A percentile compares a stretch with the other conserved stretches of the same genome.
phyloP scores from a whole-genome alignment of 2,797 vertebrate genomes.

The Podarcis lilfordi region DNA sequence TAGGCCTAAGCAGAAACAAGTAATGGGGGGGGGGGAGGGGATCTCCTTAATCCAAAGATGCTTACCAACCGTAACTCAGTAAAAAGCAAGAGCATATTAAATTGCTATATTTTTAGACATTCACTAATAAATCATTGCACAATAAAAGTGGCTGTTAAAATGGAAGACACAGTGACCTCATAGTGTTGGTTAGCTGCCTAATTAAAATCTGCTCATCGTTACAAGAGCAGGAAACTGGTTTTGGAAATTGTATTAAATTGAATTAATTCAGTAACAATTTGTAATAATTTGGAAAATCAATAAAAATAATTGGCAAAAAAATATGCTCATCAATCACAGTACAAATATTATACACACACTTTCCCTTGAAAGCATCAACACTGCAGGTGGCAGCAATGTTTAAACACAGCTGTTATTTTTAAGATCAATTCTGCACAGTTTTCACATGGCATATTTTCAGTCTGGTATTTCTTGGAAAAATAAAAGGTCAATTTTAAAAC shows the following conservation, averaged over 20 bases:
- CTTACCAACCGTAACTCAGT: background rate
- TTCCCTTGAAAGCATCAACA: constrained; percentile 5
- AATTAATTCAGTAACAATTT: too few species aligned
- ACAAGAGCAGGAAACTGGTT: too few species aligned
- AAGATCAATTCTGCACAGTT: constrained; percentile 8
- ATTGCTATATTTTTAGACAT: background rate
- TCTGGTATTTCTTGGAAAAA: constrained; percentile 1
- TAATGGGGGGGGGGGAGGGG: background rate
- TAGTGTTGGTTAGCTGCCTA: background rate
- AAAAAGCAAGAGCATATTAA: constrained; percentile 11
- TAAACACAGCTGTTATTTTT: constrained; percentile 9
- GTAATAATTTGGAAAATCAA: too few species aligned
- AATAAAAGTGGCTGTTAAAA: constrained; percentile 1
- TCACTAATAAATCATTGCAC: constrained; percentile 33
- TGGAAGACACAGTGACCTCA: constrained; percentile 3
- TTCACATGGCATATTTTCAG: constrained; percentile 1
- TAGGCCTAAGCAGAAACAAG: background rate
- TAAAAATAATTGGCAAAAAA: background rate
- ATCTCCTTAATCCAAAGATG: background rate
- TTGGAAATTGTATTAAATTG: too few species aligned
- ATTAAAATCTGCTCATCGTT: background rate
- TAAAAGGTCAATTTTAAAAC: background rate
- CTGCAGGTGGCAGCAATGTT: constrained; percentile 8
- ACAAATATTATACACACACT: background rate
- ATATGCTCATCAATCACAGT: background rate